A percentile compares a stretch with the other conserved stretches of the same genome.
Conservation (phyloP, 2,888 invertebrate species). For the Ametastegia equiseti region DNA sequence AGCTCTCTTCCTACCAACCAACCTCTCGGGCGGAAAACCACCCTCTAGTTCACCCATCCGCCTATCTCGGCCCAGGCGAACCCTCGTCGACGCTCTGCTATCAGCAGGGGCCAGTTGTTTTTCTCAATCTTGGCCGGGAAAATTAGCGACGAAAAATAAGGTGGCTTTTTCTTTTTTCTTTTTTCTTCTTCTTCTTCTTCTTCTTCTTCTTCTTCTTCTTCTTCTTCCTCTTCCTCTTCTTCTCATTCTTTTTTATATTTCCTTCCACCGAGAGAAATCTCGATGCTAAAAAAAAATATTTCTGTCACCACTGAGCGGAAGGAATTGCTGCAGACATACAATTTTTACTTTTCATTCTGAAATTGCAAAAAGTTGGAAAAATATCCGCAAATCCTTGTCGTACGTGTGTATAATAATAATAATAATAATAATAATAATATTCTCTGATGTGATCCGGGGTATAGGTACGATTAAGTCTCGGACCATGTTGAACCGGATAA, state of each 20-base stretch:
- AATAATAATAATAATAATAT: too few relatives aligned
- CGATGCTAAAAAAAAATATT: constrained; percentile 10
- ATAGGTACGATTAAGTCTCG: neutral
- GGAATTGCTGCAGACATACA: neutral
- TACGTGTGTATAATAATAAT: too few relatives aligned
- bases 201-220: neutral
- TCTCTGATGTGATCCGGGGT: too few relatives aligned
- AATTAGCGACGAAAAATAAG: constrained; percentile 64
- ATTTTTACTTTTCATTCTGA: neutral
- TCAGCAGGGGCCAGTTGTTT: constrained; percentile 66
- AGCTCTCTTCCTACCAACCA: constrained; percentile 52
- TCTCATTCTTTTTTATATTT: constrained; percentile 34
- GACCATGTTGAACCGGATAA: neutral
- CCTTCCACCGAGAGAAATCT: neutral
- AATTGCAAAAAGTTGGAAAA: too few relatives aligned
- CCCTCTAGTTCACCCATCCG: constrained; percentile 3
- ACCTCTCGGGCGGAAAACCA: constrained; percentile 29
- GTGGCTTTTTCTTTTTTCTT: constrained; percentile 4
- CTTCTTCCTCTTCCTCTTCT: too few relatives aligned
- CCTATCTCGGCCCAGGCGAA: constrained; percentile 52
- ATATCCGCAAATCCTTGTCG: too few relatives aligned
- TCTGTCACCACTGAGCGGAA: neutral
- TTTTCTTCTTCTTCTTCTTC: neutral
- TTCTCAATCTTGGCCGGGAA: constrained; percentile 62
- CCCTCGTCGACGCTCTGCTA: constrained; percentile 58